These are phyloP conservation scores for Pseudobourletiella spinata DNA, from an alignment of 1,140 invertebrate species.

Conservation along the genomic window DNA sequence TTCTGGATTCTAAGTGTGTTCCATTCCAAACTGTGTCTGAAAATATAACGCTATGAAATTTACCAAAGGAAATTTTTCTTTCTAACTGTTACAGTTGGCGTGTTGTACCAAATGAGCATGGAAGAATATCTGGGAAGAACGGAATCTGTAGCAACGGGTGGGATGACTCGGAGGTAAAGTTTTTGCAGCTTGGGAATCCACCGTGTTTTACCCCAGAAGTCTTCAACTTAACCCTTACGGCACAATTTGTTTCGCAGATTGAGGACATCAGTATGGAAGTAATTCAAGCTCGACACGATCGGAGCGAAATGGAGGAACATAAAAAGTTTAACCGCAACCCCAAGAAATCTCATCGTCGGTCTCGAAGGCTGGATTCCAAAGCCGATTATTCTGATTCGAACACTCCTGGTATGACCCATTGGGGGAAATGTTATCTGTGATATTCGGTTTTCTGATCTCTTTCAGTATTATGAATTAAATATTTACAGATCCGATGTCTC, in stretches of 20 bases:
- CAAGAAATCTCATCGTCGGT: slow-evolving; percentile 43
- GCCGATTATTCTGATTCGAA: slow-evolving; percentile 62
- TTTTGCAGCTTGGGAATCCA: no score
- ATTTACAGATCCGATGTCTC: slow-evolving; percentile 1
- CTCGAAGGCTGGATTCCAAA: slow-evolving; percentile 52
- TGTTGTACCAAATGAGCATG: neutral
- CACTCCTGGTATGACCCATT: slow-evolving; percentile 59
- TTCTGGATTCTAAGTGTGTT: no score
- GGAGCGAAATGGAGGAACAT: slow-evolving; percentile 66
- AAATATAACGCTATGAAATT: no score
- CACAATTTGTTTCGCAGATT: slow-evolving; percentile 42
- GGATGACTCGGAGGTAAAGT: neutral
- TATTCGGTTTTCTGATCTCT: neutral
- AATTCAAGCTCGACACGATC: slow-evolving; percentile 56
- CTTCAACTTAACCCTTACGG: no score
- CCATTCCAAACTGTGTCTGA: no score
- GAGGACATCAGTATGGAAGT: slow-evolving; percentile 70
- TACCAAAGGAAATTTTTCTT: neutral
- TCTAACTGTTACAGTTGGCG: slow-evolving; percentile 16
- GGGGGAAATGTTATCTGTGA: no score
- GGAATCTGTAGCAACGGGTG: slow-evolving; percentile 1
- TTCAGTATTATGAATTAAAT: neutral
- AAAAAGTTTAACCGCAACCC: slow-evolving; percentile 64
- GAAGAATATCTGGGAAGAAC: slow-evolving; percentile 4
- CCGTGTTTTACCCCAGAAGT: no score